These are phyloP conservation scores for Helicoverpa armigera DNA, from an alignment of 1,140 invertebrate genomes.

Conservation along the genomic window DNA sequence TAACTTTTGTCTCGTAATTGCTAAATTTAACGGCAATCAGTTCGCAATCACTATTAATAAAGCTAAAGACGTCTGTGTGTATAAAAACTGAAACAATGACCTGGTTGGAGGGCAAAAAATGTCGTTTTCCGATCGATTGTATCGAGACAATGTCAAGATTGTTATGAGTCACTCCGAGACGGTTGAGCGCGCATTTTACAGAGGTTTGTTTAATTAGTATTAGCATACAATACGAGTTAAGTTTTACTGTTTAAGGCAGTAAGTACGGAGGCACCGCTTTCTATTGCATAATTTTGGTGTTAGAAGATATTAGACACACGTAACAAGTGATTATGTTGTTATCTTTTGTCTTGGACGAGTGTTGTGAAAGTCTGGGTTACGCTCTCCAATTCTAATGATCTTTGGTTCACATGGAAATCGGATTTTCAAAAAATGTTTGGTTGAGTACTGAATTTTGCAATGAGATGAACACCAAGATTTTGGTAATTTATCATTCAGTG, in stretches of 20 bases:
- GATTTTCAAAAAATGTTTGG: neutral
- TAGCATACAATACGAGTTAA: constrained; percentile 37
- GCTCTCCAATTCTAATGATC: constrained; percentile 33
- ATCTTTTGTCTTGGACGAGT: constrained; percentile 20
- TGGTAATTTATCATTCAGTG: neutral
- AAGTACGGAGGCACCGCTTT: constrained; percentile 19
- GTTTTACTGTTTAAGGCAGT: constrained; percentile 17
- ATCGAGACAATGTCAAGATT: constrained; percentile 48
- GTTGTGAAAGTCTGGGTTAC: constrained; percentile 22
- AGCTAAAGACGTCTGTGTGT: constrained; percentile 38
- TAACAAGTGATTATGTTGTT: constrained; percentile 26
- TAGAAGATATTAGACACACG: constrained; percentile 33
- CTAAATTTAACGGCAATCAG: constrained; percentile 41
- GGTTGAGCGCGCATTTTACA: constrained; percentile 21
- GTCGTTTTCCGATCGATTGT: constrained; percentile 45
- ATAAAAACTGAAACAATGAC: constrained; percentile 47
- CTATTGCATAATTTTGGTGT: constrained; percentile 25
- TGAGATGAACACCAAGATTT: neutral
- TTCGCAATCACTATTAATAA: constrained; percentile 41
- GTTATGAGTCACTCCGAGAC: constrained; percentile 40
- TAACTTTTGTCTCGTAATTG: constrained; percentile 36
- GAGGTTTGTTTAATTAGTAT: constrained; percentile 40
- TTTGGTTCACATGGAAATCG: constrained; percentile 18
- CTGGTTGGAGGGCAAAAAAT: constrained; percentile 39
- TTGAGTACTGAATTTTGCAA: neutral